These are phyloP conservation scores for Xylota sylvarum DNA, from an alignment of 2,888 invertebrate species.

Conservation along the genomic window DNA sequence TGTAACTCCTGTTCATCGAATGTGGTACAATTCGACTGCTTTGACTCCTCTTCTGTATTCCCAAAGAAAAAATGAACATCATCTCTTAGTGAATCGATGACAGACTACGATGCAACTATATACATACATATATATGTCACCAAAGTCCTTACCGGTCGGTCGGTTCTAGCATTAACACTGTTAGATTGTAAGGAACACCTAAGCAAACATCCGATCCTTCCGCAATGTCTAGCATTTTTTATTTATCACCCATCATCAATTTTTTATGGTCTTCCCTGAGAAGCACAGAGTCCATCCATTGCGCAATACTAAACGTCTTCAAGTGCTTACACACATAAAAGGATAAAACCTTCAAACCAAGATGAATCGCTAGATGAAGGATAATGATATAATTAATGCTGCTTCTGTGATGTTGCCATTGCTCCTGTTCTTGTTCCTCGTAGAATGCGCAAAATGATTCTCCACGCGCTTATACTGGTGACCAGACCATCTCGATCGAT, in stretches of 20 bases:
- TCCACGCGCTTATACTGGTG: not conserved
- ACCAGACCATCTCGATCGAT: constrained; percentile 64
- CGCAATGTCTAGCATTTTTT: constrained; percentile 14
- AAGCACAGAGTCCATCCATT: not conserved
- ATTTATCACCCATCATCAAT: constrained; percentile 35
- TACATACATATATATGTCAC: too few relatives aligned
- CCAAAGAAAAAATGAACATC: too few relatives aligned
- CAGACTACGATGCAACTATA: too few relatives aligned
- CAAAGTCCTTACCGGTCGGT: too few relatives aligned
- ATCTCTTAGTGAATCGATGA: too few relatives aligned
- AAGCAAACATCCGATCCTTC: constrained; percentile 10
- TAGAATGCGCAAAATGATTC: constrained; percentile 3
- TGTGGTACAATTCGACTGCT: too few relatives aligned
- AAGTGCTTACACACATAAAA: constrained; percentile 53
- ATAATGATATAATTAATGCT: constrained; percentile 83
- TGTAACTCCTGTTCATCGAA: too few relatives aligned
- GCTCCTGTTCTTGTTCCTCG: constrained; percentile 75
- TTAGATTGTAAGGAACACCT: not conserved
- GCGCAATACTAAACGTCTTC: constrained; percentile 40
- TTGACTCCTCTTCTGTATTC: too few relatives aligned
- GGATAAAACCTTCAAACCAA: constrained; percentile 71
- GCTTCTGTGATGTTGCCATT: constrained; percentile 78
- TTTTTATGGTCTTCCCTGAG: not conserved
- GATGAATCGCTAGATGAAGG: constrained; percentile 83
- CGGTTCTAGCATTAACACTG: too few relatives aligned